These are phyloP conservation scores for Drosophila seclusa DNA, from an alignment of 2,888 invertebrate genomes.

Conservation along the genomic window DNA sequence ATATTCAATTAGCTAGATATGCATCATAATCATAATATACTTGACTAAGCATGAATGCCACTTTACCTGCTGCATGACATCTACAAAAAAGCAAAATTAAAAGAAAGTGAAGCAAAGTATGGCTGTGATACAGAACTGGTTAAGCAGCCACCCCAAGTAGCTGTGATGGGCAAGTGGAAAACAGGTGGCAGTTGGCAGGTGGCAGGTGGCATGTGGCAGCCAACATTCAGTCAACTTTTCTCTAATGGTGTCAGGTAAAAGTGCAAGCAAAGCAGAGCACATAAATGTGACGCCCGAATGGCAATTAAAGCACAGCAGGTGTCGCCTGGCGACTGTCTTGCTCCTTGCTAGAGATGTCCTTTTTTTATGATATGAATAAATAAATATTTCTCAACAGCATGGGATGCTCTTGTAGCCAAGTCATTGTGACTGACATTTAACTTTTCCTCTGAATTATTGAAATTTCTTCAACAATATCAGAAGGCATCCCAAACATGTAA, in stretches of 20 bases:
- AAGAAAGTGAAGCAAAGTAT: slow-evolving; percentile 7
- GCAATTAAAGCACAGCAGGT: slow-evolving; percentile 66
- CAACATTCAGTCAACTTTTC: slow-evolving; percentile 41
- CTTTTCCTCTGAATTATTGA: not conserved
- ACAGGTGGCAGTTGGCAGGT: not conserved
- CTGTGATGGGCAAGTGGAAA: not conserved
- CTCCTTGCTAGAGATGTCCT: slow-evolving; percentile 29
- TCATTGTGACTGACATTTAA: not conserved
- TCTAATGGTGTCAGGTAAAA: slow-evolving; percentile 65
- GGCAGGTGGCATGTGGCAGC: slow-evolving; percentile 8
- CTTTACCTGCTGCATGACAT: slow-evolving; percentile 28
- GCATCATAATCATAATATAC: slow-evolving; percentile 63
- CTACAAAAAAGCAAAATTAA: not conserved
- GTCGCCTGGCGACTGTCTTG: slow-evolving; percentile 19
- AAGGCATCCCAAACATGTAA: not conserved
- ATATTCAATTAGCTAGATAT: slow-evolving; percentile 76
- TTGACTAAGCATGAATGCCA: slow-evolving; percentile 52
- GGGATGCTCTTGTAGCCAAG: not conserved
- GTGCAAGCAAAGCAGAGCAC: slow-evolving; percentile 71
- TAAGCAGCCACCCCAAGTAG: slow-evolving; percentile 11
- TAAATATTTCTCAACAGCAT: not conserved
- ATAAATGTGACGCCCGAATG: slow-evolving; percentile 69
- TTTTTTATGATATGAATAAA: not conserved
- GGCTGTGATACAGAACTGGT: slow-evolving; percentile 5
- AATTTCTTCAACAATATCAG: not conserved